Conservation (phyloP, 2,888 invertebrate genomes). For the Carpatolechia fugitivella region DNA sequence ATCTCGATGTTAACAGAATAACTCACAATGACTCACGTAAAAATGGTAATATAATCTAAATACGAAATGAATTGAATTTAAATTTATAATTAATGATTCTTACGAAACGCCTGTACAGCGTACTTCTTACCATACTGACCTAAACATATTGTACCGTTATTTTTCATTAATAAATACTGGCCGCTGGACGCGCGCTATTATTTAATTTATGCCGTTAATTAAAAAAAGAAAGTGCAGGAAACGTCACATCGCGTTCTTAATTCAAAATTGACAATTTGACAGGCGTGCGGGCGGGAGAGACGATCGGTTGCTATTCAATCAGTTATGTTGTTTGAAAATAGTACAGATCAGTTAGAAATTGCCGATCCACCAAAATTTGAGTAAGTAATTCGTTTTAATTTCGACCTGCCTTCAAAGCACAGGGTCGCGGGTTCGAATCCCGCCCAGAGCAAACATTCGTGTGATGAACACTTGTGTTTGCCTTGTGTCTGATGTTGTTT, state of each 20-base stretch:
- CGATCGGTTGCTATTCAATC: background rate
- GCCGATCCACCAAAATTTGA: no score
- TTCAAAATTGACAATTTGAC: constrained; percentile 51
- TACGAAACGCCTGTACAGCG: background rate
- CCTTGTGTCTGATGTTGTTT: no score
- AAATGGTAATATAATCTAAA: no score
- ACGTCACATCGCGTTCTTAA: constrained; percentile 53
- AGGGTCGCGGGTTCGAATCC: no score
- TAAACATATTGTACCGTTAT: constrained; percentile 13
- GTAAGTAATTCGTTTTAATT: no score
- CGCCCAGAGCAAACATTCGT: no score
- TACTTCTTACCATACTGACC: background rate
- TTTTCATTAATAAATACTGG: constrained; percentile 25
- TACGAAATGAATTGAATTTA: no score
- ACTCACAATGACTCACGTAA: no score
- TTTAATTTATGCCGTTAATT: constrained; percentile 32
- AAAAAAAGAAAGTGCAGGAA: constrained; percentile 47
- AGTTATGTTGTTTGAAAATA: background rate
- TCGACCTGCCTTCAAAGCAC: no score
- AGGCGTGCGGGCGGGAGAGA: constrained; percentile 26
- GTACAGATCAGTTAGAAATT: no score
- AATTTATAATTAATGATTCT: background rate
- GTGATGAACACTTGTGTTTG: no score
- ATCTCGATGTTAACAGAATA: no score
- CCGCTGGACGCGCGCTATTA: constrained; percentile 16